phyloP scores from a whole-genome alignment of 2,797 vertebrate genomes.

The Ctenopoma kingsleyae region DNA sequence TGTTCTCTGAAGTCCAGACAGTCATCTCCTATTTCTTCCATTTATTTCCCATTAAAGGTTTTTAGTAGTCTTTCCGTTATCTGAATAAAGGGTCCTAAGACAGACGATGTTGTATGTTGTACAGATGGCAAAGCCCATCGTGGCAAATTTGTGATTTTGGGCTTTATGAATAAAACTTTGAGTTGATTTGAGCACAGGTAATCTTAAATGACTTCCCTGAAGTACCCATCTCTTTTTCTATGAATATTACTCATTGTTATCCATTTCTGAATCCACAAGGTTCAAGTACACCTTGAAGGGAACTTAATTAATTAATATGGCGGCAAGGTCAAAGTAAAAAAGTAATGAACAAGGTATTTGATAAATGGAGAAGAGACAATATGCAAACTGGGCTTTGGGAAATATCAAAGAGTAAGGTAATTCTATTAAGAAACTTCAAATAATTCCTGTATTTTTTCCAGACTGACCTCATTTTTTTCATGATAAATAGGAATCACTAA shows the following conservation, averaged over 20 bases:
- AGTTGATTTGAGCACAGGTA: background rate
- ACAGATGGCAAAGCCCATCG: too few species aligned
- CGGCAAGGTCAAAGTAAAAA: conserved; percentile 40
- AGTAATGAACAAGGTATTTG: conserved; percentile 30
- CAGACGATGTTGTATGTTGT: too few species aligned
- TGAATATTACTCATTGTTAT: conserved; percentile 28
- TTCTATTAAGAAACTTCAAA: conserved; percentile 9
- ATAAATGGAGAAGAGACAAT: conserved; percentile 34
- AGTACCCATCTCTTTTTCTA: conserved; percentile 2
- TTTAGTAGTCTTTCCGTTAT: too few species aligned
- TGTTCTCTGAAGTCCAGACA: background rate
- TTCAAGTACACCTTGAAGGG: conserved; percentile 15
- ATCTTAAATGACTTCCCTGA: conserved; percentile 7
- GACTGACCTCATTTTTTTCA: conserved; percentile 12
- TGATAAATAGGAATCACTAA: conserved; percentile 14
- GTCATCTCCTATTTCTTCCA: too few species aligned
- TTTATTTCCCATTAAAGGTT: too few species aligned
- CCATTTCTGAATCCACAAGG: conserved; percentile 22
- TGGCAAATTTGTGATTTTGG: too few species aligned
- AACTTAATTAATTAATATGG: conserved; percentile 33
- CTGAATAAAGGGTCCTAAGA: too few species aligned
- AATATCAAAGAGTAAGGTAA: background rate
- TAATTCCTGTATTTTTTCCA: conserved; percentile 7
- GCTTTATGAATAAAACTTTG: too few species aligned
- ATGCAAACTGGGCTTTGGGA: conserved; percentile 24